Conservation (phyloP, 2,113 vertebrate species). For the Ariopsis seemanni region DNA sequence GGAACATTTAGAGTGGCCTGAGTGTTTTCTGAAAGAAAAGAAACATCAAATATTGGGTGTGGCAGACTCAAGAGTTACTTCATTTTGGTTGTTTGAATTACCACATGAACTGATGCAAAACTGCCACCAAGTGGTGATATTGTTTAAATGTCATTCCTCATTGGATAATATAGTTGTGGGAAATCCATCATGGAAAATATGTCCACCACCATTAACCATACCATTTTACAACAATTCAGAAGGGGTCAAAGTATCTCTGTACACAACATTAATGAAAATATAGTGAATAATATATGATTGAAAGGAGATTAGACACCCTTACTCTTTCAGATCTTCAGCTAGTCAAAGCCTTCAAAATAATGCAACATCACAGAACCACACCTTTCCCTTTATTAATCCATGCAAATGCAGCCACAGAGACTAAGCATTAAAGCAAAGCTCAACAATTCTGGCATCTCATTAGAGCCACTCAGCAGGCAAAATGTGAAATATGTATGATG, state of each 20-base stretch:
- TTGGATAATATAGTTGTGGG: constrained; percentile 28
- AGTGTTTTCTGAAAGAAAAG: not conserved
- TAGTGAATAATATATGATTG: not conserved
- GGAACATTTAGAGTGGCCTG: too few species aligned
- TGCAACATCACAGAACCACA: not conserved
- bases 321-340: not conserved
- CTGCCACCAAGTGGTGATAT: constrained; percentile 54
- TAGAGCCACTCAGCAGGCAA: not conserved
- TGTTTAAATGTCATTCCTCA: constrained; percentile 6
- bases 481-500: not conserved
- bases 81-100: not conserved
- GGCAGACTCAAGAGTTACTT: not conserved
- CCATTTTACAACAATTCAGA: not conserved
- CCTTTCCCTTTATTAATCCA: not conserved
- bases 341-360: constrained; percentile 11
- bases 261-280: not conserved
- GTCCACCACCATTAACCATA: constrained; percentile 9
- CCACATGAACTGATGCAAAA: constrained; percentile 7
- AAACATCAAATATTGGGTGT: not conserved
- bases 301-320: not conserved
- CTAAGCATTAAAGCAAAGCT: constrained; percentile 7
- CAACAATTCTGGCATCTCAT: constrained; percentile 9
- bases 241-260: not conserved
- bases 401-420: constrained; percentile 1
- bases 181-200: constrained; percentile 35